Percentiles rank a stretch among this genome's conserved stretches.
These are phyloP conservation scores for Drosophila neoperkinsi DNA, from an alignment of 2,888 invertebrate species.

Conservation along the genomic window DNA sequence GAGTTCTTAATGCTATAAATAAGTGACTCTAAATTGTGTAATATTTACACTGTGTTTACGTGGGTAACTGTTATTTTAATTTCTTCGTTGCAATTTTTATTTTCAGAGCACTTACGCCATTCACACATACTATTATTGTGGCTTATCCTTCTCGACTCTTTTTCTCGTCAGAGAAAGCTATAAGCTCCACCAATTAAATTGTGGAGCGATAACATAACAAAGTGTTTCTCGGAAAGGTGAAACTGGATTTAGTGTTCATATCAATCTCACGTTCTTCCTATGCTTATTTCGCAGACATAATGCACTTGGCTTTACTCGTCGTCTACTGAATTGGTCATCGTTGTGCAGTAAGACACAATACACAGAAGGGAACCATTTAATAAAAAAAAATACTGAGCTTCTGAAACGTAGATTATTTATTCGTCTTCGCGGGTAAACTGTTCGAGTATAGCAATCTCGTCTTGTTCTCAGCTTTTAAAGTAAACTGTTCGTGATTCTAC, in stretches of 20 bases:
- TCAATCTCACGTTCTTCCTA: not conserved
- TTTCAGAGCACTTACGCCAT: not conserved
- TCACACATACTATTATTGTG: no score
- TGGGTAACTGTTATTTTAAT: not conserved
- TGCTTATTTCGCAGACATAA: not conserved
- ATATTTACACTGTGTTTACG: not conserved
- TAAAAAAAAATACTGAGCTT: not conserved
- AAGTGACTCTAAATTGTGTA: not conserved
- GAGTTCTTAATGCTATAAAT: no score
- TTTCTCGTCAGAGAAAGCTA: not conserved
- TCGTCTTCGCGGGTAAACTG: not conserved
- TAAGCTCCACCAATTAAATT: not conserved
- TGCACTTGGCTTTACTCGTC: not conserved
- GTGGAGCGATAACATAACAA: not conserved
- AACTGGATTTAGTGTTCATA: not conserved
- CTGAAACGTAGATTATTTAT: not conserved
- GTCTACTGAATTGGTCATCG: not conserved
- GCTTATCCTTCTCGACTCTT: not conserved
- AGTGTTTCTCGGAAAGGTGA: not conserved
- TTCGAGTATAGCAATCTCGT: not conserved
- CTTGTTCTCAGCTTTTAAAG: not conserved
- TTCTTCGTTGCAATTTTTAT: not conserved
- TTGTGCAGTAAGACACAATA: not conserved
- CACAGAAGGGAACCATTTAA: not conserved
- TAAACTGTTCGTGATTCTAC: not conserved